Evolutionary conservation across 2,113 vertebrate species (phyloP).

Genomic region (Ptyas mucosa): DNA sequence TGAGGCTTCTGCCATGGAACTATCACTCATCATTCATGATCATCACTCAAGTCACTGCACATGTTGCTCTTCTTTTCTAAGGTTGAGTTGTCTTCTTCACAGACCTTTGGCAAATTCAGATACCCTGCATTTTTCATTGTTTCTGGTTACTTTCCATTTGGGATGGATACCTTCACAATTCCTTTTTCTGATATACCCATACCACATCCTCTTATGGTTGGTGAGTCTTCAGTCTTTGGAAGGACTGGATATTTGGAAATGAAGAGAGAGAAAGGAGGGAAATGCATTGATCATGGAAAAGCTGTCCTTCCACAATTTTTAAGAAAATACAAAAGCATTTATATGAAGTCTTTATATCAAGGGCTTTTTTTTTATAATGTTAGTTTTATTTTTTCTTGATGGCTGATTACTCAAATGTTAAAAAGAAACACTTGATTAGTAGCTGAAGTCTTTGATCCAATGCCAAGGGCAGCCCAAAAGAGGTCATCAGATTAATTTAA

Average conservation of each 20-base stretch:
- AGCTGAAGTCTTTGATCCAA: not conserved
- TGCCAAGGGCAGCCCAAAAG: not conserved
- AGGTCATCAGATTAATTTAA: not conserved
- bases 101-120: not conserved
- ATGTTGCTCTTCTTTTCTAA: not conserved
- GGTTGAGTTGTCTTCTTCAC: not conserved
- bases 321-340: not conserved
- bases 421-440: not conserved
- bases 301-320: not conserved
- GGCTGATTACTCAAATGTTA: not conserved
- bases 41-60: not conserved
- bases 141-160: not conserved
- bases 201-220: not conserved
- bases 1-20: not conserved
- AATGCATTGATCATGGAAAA: not conserved
- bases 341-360: not conserved
- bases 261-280: not conserved
- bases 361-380: not conserved
- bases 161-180: not conserved
- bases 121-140: not conserved
- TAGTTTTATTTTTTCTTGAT: not conserved
- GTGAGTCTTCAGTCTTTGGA: not conserved
- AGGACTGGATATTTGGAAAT: not conserved
- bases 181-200: not conserved
- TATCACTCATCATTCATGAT: not conserved